Evolutionary conservation across 2,888 invertebrate genomes (phyloP).

Genomic region (Caenorhabditis virilis): DNA sequence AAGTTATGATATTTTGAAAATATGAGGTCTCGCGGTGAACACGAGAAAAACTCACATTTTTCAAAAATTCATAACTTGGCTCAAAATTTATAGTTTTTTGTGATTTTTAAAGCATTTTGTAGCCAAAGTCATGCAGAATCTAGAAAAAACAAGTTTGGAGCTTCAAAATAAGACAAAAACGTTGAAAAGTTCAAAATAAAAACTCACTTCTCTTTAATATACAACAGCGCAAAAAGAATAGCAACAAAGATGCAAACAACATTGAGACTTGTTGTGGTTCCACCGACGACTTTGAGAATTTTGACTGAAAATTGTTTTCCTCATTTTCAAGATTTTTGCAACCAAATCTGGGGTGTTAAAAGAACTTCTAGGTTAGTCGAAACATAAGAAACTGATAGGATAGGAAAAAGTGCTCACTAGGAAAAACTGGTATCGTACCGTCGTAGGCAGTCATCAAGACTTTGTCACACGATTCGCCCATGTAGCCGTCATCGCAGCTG

Average conservation of each 20-base stretch:
- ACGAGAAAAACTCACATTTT: too few species aligned
- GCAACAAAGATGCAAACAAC: conserved; percentile 25
- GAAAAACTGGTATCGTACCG: conserved; percentile 26
- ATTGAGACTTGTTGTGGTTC: conserved; percentile 31
- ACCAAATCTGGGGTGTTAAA: conserved; percentile 4
- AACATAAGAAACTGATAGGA: background rate
- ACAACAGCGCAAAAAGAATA: conserved; percentile 22
- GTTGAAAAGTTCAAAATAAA: too few species aligned
- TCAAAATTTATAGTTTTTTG: too few species aligned
- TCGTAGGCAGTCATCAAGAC: conserved; percentile 32
- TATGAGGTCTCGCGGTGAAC: too few species aligned
- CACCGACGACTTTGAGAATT: conserved; percentile 27
- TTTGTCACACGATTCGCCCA: conserved; percentile 33
- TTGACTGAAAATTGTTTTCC: conserved; percentile 18
- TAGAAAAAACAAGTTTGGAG: too few species aligned
- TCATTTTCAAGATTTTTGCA: background rate
- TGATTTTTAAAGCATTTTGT: too few species aligned
- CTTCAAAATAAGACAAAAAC: too few species aligned
- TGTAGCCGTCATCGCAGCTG: conserved; percentile 34
- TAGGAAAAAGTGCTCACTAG: conserved; percentile 29
- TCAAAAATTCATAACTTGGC: too few species aligned
- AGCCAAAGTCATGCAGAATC: too few species aligned
- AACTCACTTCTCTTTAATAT: conserved; percentile 25
- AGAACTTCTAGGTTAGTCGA: background rate
- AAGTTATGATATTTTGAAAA: too few species aligned